Base-by-base conservation (phyloP, 2,888 invertebrate genomes). In the Watsonalla cultraria region DNA sequence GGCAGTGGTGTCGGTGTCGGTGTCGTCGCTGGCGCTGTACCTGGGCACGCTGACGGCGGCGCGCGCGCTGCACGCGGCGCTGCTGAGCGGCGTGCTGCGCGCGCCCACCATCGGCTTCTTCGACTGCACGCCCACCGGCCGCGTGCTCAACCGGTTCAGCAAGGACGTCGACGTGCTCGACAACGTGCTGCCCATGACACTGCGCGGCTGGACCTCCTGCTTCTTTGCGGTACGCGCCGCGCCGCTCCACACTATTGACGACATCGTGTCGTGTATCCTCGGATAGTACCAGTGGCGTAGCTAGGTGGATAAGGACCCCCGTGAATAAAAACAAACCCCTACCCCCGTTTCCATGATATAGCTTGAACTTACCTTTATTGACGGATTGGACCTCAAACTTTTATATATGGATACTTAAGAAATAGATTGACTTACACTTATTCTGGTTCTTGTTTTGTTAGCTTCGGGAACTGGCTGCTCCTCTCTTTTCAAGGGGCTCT, bases 101-200 rank as follows among this genome's bases (percentile, higher is more conserved):
- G 93, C 93, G 68, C 94, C 95, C 56, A 86, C 92, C 84, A 91
- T 92, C 76, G 92, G 93, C 77, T 96, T 95, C 92, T 96, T 94
- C 92, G 95, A 96, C 87, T 94, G 95, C 68, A 96, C 95, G 72
- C 96, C 96, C 60, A 91, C 94, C 62, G 96, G 96, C 81, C 92
- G 96, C 79, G 92, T 95, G 79, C 92, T 96, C 84, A 95, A 95
- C 91, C 92, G 95, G 66, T 95, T 95, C 92, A 93, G 93, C 80
- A 95, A 94, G 92, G 95, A 95, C 82, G 86, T 95, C 66, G 94
- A 95, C 80, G 91, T 93, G 72, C 84, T 95, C 83, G 95, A 95
- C 91, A 94, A 93, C 80, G 91, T 92, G 74, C 91, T 95, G 79
- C 95, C 94, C 51, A 93, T 93, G 92, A 95, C 93, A 68, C 87